These are phyloP conservation scores for Diploscapter pachys DNA, from an alignment of 1,140 invertebrate species.

Conservation along the genomic window DNA sequence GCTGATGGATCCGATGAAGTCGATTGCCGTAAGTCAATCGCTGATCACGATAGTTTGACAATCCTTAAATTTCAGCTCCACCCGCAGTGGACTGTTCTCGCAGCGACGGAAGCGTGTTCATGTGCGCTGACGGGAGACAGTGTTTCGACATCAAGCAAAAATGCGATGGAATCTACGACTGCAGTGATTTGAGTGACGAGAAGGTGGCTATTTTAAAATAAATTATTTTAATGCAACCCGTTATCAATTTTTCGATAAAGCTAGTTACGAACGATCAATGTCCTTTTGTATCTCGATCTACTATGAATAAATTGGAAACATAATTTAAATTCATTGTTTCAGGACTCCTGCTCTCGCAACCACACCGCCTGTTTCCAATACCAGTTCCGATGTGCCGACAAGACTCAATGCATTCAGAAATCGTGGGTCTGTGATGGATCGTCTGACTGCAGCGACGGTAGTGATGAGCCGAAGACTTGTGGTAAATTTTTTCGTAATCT, in stretches of 20 bases:
- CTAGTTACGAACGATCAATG: no score
- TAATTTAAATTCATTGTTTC: not conserved
- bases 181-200: slow-evolving; percentile 80
- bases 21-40: slow-evolving; percentile 75
- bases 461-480: slow-evolving; percentile 76
- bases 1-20: slow-evolving; percentile 87
- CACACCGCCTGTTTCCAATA: slow-evolving; percentile 74
- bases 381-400: slow-evolving; percentile 81
- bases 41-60: not conserved
- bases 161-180: slow-evolving; percentile 78
- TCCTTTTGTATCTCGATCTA: no score
- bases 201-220: slow-evolving; percentile 56
- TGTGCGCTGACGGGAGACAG: slow-evolving; percentile 52
- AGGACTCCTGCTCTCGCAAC: slow-evolving; percentile 65
- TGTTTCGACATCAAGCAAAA: slow-evolving; percentile 80
- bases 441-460: slow-evolving; percentile 68
- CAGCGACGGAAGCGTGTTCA: slow-evolving; percentile 65
- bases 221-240: not conserved
- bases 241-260: no score
- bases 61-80: slow-evolving; percentile 36
- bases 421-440: slow-evolving; percentile 54
- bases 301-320: no score
- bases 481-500: slow-evolving; percentile 64
- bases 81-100: slow-evolving; percentile 48
- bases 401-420: slow-evolving; percentile 76